phyloP scores from a whole-genome alignment of 1,140 invertebrate genomes.

The Probaryconus sp. region DNA sequence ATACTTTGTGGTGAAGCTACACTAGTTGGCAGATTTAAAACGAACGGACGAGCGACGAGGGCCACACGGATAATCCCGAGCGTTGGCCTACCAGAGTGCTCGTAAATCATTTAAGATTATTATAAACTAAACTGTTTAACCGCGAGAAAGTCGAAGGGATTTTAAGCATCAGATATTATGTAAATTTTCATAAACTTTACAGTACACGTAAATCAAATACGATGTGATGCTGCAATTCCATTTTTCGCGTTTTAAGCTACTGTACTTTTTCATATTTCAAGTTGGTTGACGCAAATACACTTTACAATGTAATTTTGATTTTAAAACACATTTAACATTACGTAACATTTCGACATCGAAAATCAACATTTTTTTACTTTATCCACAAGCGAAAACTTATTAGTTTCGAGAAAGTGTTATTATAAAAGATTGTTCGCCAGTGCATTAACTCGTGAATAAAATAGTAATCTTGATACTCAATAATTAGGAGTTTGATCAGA shows the following conservation, averaged over 20 bases:
- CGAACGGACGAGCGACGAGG: constrained; percentile 28
- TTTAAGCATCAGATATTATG: constrained; percentile 65
- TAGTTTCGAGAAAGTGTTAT: too few relatives aligned
- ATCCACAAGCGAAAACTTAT: too few relatives aligned
- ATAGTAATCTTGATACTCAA: too few relatives aligned
- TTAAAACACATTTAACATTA: too few relatives aligned
- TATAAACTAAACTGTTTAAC: constrained; percentile 64
- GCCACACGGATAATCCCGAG: constrained; percentile 32
- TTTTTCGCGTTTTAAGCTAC: constrained; percentile 14
- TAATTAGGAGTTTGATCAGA: constrained; percentile 23
- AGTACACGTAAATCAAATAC: constrained; percentile 68
- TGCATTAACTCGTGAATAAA: too few relatives aligned
- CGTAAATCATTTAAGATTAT: constrained; percentile 71
- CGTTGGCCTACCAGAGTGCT: constrained; percentile 40
- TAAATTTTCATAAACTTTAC: constrained; percentile 68
- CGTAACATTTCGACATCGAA: too few relatives aligned
- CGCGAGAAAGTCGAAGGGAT: constrained; percentile 52
- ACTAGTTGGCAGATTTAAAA: constrained; percentile 31
- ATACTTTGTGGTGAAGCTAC: constrained; percentile 44
- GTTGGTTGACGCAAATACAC: too few relatives aligned
- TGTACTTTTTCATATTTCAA: too few relatives aligned
- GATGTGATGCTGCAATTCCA: constrained; percentile 10
- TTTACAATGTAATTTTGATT: too few relatives aligned
- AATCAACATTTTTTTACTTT: too few relatives aligned
- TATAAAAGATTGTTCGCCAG: too few relatives aligned